Percentiles rank a stretch among this genome's conserved stretches.
These are phyloP conservation scores for Parasteatoda lunata DNA, from an alignment of 2,888 invertebrate genomes.

Conservation along the genomic window DNA sequence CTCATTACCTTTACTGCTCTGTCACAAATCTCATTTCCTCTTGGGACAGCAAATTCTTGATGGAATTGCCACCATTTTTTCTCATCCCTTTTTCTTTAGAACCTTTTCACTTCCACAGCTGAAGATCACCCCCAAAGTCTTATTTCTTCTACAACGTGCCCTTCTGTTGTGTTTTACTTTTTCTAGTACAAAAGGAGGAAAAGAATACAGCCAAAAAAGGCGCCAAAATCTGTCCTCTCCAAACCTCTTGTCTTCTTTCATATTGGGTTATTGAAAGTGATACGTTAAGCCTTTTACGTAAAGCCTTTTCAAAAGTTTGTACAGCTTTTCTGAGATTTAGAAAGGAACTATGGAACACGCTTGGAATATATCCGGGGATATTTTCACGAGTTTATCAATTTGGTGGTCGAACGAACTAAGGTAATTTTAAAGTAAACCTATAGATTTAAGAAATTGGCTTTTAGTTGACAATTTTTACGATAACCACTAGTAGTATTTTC, in stretches of 20 bases:
- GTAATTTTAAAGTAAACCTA: conserved; percentile 5
- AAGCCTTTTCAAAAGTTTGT: conserved; percentile 24
- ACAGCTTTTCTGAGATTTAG: conserved; percentile 19
- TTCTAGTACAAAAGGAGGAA: conserved; percentile 33
- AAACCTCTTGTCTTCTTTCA: conserved; percentile 7
- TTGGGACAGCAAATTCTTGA: conserved; percentile 52
- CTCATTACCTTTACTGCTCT: conserved; percentile 48
- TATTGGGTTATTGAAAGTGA: conserved; percentile 31
- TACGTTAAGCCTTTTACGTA: conserved; percentile 55
- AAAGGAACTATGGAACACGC: not conserved
- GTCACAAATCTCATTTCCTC: conserved; percentile 59
- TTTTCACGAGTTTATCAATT: conserved; percentile 2
- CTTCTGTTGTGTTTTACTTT: conserved; percentile 21
- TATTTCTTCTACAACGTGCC: conserved; percentile 28
- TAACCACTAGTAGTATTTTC: not conserved
- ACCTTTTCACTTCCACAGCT: conserved; percentile 12
- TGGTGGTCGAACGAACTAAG: not conserved
- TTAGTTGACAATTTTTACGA: not conserved
- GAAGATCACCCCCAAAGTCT: conserved; percentile 36
- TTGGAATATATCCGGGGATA: not conserved
- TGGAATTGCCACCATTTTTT: conserved; percentile 55
- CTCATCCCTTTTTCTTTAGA: not conserved
- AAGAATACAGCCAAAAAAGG: conserved; percentile 13
- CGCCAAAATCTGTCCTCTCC: not conserved
- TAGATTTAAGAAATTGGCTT: not conserved